Base-by-base conservation (phyloP, 2,113 vertebrate species). In the Rhagologus leucostigma region DNA sequence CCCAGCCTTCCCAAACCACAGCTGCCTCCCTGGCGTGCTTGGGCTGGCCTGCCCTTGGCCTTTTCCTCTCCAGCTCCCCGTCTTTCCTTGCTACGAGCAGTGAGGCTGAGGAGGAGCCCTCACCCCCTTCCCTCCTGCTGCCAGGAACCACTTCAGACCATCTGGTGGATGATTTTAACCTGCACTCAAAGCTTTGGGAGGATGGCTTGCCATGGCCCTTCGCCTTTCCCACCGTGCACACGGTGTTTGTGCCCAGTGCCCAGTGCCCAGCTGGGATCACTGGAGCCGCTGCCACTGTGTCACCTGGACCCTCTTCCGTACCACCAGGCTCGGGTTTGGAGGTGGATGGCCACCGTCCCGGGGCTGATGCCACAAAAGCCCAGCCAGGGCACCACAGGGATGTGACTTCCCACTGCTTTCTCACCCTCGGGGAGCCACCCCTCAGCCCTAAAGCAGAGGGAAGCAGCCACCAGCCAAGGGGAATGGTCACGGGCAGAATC, bases 271-370 rank as follows among this genome's bases (percentile, higher is more conserved):
- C 24, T 49, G 81, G 62, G 57, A 57, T 23, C 67, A 42, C 46
- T 57, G 42, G 41, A 79, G 37, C 5, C 20, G 35, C 50, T 64
- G 41, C 37, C 35, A 27, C 42, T 21, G 29, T 18, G 17, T 21
- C 50, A 63, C 42, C n/a, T 23, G 65, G 26, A 22, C 8, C 22
- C 12, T 11, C 8, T 10, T 30, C 2, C 3, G 56, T 27, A 16
- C 24, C 56, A 27, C 22, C 76, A 63, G 42, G 37, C 52, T 57
- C 15, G 13, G 18, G 17, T 79, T 63, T 84, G 68, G 67, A 68
- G 33, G 12, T 5, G 59, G n/a, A 1, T 32, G 23, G 37, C 39
- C 44, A 49, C 52, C 4, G 8, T 63, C 22, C 50, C 0, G 0
- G 17, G 53, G 8, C 5, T 56, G 67, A 10, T 16, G 35, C 24